phyloP scores from a whole-genome alignment of 2,888 invertebrate species.

The Spodoptera exigua region DNA sequence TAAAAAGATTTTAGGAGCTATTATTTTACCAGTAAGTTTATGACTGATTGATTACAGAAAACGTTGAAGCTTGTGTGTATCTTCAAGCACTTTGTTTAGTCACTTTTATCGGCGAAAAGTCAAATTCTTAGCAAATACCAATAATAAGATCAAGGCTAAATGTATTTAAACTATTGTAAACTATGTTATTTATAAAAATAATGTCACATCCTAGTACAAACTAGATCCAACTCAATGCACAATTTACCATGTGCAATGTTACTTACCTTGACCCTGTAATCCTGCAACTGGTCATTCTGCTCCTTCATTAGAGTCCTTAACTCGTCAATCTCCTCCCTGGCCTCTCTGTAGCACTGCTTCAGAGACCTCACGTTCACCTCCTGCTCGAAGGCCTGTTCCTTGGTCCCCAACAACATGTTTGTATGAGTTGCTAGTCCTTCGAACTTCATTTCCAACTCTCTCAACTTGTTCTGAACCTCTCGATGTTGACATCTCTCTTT shows the following conservation, averaged over 20 bases:
- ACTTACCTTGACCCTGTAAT: conserved; percentile 91
- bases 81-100: no score
- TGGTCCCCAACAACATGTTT: conserved; percentile 85
- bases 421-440: conserved; percentile 78
- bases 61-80: not conserved
- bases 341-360: conserved; percentile 90
- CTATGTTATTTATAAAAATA: no score
- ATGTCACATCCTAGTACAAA: no score
- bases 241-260: no score
- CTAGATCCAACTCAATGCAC: no score
- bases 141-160: no score
- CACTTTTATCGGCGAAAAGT: no score
- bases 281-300: conserved; percentile 91
- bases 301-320: conserved; percentile 90
- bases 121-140: no score
- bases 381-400: conserved; percentile 90
- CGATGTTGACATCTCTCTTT: conserved; percentile 89
- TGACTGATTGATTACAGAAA: no score
- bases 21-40: no score
- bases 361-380: conserved; percentile 83
- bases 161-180: no score
- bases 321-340: conserved; percentile 89
- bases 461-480: conserved; percentile 79
- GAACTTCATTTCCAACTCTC: conserved; percentile 81
- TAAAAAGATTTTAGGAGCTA: no score